Percentiles rank a stretch among this genome's conserved stretches.
Evolutionary conservation across 2,888 invertebrate genomes (phyloP).

Genomic region (Dugesia japonica): DNA sequence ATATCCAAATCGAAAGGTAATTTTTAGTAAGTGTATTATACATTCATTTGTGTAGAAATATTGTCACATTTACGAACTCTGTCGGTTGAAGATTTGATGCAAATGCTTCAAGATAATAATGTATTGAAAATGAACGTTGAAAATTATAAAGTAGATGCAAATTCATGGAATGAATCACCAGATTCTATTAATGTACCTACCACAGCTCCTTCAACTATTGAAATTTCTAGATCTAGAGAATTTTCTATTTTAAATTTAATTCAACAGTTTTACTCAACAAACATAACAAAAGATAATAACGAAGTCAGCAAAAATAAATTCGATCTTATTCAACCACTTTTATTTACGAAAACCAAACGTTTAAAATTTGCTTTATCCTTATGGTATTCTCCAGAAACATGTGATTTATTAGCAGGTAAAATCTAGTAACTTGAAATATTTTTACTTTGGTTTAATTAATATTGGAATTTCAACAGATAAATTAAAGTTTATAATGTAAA

Average conservation of each 20-base stretch:
- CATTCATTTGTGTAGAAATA: neutral
- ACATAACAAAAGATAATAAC: neutral
- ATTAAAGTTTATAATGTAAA: too few relatives aligned
- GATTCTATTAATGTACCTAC: neutral
- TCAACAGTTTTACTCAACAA: neutral
- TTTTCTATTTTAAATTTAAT: neutral
- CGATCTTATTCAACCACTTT: neutral
- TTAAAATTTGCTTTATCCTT: neutral
- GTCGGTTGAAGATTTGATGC: neutral
- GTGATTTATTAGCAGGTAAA: neutral
- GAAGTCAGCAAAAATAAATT: neutral
- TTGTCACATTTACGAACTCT: neutral
- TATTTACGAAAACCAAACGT: neutral
- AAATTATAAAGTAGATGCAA: neutral
- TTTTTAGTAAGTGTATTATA: neutral
- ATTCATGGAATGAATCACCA: neutral
- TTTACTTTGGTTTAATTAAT: neutral
- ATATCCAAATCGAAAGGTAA: neutral
- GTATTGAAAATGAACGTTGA: neutral
- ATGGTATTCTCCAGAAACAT: conserved; percentile 4
- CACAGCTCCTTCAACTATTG: neutral
- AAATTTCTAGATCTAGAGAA: neutral
- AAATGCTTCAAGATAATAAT: neutral
- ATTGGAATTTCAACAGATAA: neutral
- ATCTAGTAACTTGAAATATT: neutral